Evolutionary conservation across 2,113 vertebrate species (phyloP).

Genomic region (Odocoileus virginianus): DNA sequence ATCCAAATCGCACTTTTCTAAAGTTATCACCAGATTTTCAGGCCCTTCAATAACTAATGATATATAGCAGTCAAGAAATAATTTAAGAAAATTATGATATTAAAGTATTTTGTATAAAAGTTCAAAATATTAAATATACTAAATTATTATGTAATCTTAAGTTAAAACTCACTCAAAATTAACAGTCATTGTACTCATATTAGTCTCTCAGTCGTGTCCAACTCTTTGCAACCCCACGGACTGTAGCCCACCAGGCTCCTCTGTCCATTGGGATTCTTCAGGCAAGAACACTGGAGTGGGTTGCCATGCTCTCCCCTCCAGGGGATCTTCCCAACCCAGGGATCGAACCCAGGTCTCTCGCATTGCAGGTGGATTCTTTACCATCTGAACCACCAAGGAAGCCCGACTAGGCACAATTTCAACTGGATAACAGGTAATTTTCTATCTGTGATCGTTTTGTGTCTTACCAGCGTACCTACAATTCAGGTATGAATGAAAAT

Average conservation of each 20-base stretch:
- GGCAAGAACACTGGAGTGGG: not conserved
- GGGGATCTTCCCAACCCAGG: not conserved
- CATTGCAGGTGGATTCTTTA: not conserved
- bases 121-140: not conserved
- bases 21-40: not conserved
- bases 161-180: not conserved
- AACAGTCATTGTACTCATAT: not conserved
- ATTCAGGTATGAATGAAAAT: not conserved
- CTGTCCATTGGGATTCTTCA: not conserved
- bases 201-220: not conserved
- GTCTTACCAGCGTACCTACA: not conserved
- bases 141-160: not conserved
- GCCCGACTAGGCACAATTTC: not conserved
- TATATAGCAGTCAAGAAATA: not conserved
- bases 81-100: not conserved
- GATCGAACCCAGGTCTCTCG: not conserved
- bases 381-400: not conserved
- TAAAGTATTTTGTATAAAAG: not conserved
- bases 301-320: not conserved
- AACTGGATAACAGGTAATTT: not conserved
- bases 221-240: not conserved
- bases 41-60: not conserved
- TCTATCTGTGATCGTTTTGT: not conserved
- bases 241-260: not conserved
- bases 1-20: not conserved